Evolutionary conservation across 1,140 invertebrate species (phyloP).

Genomic region (Tenebrio molitor): DNA sequence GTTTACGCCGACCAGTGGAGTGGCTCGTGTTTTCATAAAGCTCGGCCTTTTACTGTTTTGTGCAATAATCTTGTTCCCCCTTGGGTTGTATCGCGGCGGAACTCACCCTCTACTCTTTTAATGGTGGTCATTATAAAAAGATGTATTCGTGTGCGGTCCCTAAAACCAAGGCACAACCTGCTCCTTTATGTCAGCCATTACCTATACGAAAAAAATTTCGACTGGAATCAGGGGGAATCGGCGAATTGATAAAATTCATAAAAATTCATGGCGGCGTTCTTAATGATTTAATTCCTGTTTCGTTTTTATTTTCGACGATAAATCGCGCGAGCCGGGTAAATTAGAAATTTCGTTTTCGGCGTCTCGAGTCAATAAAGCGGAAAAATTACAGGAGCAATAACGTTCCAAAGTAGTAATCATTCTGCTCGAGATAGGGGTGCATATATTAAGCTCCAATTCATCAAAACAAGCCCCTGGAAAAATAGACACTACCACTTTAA

Average conservation of each 20-base stretch:
- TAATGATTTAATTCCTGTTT: conserved; percentile 39
- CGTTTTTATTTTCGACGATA: conserved; percentile 26
- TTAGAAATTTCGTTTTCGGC: conserved; percentile 22
- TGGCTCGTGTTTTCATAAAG: conserved; percentile 32
- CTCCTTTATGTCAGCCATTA: conserved; percentile 14
- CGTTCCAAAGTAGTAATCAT: conserved; percentile 32
- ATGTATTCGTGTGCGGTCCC: conserved; percentile 34
- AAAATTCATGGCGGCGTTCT: conserved; percentile 21
- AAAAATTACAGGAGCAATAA: conserved; percentile 29
- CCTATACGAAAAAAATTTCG: conserved; percentile 34
- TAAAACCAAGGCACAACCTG: conserved; percentile 32
- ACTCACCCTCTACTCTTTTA: conserved; percentile 36
- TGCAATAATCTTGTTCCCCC: conserved; percentile 34
- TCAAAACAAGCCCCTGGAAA: conserved; percentile 33
- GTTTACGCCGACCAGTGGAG: conserved; percentile 24
- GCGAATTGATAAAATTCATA: conserved; percentile 35
- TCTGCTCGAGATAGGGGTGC: conserved; percentile 24
- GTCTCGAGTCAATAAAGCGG: conserved; percentile 17
- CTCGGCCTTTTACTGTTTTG: conserved; percentile 37
- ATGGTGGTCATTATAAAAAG: conserved; percentile 40
- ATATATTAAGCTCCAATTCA: conserved; percentile 30
- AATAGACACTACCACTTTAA: conserved; percentile 30
- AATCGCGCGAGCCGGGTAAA: conserved; percentile 17
- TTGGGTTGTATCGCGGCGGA: conserved; percentile 26
- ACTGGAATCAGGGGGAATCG: conserved; percentile 16